Evolutionary conservation across 1,140 invertebrate genomes (phyloP).

Genomic region (Apis cerana): DNA sequence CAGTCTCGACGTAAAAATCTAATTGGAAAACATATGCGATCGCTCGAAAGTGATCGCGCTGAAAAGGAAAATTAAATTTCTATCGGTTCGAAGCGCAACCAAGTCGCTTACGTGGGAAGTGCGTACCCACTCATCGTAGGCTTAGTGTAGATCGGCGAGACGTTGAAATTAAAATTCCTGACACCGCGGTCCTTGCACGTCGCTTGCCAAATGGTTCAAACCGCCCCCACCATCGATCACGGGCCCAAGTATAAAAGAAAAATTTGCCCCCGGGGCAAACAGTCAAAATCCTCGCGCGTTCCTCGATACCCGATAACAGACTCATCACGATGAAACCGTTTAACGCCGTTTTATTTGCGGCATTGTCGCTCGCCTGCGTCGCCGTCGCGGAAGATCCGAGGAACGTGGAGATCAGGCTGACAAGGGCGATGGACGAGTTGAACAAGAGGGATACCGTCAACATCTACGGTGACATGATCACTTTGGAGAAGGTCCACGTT

Average conservation of each 20-base stretch:
- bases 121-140: not conserved
- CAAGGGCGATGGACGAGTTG: slow-evolving; percentile 71
- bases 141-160: slow-evolving; percentile 29
- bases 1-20: not conserved
- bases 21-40: not conserved
- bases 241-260: slow-evolving; percentile 77
- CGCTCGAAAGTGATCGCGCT: slow-evolving; percentile 73
- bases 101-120: too few species aligned
- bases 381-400: slow-evolving; percentile 33
- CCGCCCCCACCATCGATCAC: slow-evolving; percentile 69
- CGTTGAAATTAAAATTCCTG: slow-evolving; percentile 77
- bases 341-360: slow-evolving; percentile 40
- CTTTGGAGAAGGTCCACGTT: slow-evolving; percentile 70
- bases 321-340: slow-evolving; percentile 51
- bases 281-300: slow-evolving; percentile 72
- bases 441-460: slow-evolving; percentile 68
- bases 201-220: slow-evolving; percentile 80
- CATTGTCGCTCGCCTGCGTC: slow-evolving; percentile 45
- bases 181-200: slow-evolving; percentile 66
- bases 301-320: slow-evolving; percentile 26
- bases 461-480: slow-evolving; percentile 74
- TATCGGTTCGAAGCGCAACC: slow-evolving; percentile 55
- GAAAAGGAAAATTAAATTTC: slow-evolving; percentile 75
- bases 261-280: slow-evolving; percentile 67
- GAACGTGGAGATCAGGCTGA: slow-evolving; percentile 67